Conservation (phyloP, 2,888 invertebrate genomes). For the Dichetophora obliterata region DNA sequence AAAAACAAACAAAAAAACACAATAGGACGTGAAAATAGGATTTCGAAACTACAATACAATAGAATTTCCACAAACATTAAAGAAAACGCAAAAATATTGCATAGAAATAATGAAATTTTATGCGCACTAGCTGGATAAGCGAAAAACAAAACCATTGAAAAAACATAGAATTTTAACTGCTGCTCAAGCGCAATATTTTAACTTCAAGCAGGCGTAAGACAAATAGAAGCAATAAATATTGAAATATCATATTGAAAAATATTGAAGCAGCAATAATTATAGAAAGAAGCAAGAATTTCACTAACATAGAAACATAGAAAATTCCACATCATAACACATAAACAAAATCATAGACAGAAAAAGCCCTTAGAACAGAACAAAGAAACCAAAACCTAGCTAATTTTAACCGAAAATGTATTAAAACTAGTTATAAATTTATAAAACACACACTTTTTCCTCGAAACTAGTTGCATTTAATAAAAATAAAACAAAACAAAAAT, state of each 20-base stretch:
- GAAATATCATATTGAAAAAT: no score
- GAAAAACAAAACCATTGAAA: conserved; percentile 12
- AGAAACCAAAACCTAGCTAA: neutral
- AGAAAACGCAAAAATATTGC: neutral
- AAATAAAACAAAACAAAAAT: conserved; percentile 55
- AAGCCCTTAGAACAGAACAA: neutral
- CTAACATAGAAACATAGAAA: neutral
- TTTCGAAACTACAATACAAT: conserved; percentile 18
- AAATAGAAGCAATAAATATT: neutral
- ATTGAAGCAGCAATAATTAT: neutral
- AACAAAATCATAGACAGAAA: neutral
- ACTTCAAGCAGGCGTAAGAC: no score
- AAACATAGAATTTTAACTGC: conserved; percentile 9
- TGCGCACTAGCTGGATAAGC: neutral
- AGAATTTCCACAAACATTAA: neutral
- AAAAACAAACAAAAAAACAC: conserved; percentile 17
- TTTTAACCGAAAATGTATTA: neutral
- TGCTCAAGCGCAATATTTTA: neutral
- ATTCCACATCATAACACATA: neutral
- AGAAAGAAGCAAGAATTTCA: conserved; percentile 4
- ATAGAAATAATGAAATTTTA: conserved; percentile 16
- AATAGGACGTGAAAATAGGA: neutral
- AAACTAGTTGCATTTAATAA: conserved; percentile 64
- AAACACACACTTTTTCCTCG: conserved; percentile 53
- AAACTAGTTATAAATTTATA: conserved; percentile 15